Evolutionary conservation across 2,113 vertebrate genomes (phyloP).

Genomic region (Bufo bufo): DNA sequence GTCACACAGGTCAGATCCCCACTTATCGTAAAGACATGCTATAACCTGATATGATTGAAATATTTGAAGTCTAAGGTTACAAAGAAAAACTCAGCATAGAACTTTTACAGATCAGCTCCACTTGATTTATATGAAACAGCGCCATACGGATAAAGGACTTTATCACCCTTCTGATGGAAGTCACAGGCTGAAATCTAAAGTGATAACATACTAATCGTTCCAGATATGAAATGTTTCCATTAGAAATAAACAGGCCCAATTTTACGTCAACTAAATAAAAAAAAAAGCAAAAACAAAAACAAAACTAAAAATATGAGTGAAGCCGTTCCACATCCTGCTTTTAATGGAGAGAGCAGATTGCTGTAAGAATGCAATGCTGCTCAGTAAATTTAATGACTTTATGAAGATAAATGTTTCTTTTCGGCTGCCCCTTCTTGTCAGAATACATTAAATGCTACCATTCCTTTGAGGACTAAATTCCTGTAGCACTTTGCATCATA

Average conservation of each 20-base stretch:
- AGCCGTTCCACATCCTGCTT: slow-evolving; percentile 71
- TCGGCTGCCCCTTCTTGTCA: slow-evolving; percentile 81
- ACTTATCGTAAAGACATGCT: too few relatives aligned
- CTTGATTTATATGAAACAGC: neutral
- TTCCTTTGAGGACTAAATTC: slow-evolving; percentile 82
- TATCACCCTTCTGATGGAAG: neutral
- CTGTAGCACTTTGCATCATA: slow-evolving; percentile 78
- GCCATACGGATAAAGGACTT: neutral
- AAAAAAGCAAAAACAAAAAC: neutral
- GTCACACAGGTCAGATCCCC: too few relatives aligned
- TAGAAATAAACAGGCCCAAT: neutral
- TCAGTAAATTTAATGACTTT: slow-evolving; percentile 85
- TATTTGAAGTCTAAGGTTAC: too few relatives aligned
- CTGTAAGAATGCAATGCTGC: slow-evolving; percentile 74
- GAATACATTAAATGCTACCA: slow-evolving; percentile 81
- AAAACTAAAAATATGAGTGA: slow-evolving; percentile 66
- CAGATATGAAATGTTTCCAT: neutral
- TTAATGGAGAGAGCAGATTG: slow-evolving; percentile 83
- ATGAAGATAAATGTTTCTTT: slow-evolving; percentile 86
- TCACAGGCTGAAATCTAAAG: neutral
- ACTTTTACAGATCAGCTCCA: neutral
- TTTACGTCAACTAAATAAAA: neutral
- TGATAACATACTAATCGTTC: neutral
- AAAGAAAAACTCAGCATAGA: neutral
- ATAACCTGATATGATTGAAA: too few relatives aligned